Percentiles rank a stretch among this genome's conserved stretches.
These are phyloP conservation scores for Clarias gariepinus DNA, from an alignment of 2,113 vertebrate species.

Conservation along the genomic window DNA sequence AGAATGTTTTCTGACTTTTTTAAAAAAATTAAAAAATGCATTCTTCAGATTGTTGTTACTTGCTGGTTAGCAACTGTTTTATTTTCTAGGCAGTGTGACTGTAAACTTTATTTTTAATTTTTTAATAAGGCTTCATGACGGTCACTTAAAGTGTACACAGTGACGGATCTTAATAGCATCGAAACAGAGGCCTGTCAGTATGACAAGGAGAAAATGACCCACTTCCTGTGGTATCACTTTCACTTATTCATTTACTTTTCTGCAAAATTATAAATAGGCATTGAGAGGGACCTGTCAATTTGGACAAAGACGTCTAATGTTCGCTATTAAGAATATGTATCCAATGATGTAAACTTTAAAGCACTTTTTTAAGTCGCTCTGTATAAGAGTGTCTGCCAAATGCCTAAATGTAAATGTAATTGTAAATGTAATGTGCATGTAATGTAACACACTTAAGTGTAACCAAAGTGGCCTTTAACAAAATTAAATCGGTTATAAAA, in stretches of 20 bases:
- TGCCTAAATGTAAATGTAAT: no score
- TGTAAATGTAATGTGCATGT: no score
- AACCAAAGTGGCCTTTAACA: not conserved
- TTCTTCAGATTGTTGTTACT: not conserved
- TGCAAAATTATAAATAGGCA: not conserved
- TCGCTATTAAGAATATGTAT: no score
- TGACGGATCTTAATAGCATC: not conserved
- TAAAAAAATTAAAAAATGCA: not conserved
- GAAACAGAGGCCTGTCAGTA: not conserved
- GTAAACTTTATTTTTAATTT: not conserved
- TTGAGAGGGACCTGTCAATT: not conserved
- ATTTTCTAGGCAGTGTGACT: not conserved
- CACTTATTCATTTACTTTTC: not conserved
- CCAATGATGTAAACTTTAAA: no score
- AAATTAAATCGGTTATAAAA: not conserved
- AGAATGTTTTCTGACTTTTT: not conserved
- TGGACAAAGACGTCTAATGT: not conserved
- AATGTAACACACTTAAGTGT: not conserved
- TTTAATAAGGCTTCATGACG: not conserved
- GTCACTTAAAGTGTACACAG: not conserved
- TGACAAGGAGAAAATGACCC: not conserved
- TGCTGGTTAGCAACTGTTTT: not conserved
- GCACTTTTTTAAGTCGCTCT: no score
- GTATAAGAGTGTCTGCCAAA: no score
- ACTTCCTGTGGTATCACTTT: not conserved